Percentiles rank a stretch among this genome's conserved stretches.
Conservation (phyloP, 2,797 vertebrate genomes). For the Crocidura indochinensis region DNA sequence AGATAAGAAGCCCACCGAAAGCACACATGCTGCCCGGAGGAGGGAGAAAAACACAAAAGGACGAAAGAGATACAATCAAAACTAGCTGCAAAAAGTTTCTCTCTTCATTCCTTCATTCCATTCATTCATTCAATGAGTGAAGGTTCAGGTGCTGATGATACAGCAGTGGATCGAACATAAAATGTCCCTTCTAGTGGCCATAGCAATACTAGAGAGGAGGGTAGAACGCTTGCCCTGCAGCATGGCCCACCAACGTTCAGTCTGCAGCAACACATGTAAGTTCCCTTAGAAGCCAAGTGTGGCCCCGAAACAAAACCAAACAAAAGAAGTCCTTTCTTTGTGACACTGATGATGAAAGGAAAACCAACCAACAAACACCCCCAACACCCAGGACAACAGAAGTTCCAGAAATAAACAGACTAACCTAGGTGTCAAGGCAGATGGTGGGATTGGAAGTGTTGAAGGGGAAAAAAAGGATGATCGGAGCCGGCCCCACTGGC, state of each 20-base stretch:
- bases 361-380: neutral
- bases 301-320: no score
- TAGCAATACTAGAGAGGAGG: no score
- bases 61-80: conserved; percentile 24
- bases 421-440: no score
- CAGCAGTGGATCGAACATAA: neutral
- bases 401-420: no score
- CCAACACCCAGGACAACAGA: no score
- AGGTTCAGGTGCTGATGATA: neutral
- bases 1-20: no score
- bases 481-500: neutral
- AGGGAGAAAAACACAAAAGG: neutral
- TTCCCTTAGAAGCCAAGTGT: no score
- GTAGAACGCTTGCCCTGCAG: no score
- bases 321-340: neutral
- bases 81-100: conserved; percentile 4
- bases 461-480: neutral
- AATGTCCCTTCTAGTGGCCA: neutral
- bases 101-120: neutral
- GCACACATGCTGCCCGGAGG: no score
- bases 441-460: neutral
- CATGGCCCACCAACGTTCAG: no score
- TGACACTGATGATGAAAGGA: neutral
- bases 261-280: no score
- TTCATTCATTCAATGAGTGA: conserved; percentile 30